Conservation (phyloP, 2,797 vertebrate genomes). For the Enteromius viviparus region DNA sequence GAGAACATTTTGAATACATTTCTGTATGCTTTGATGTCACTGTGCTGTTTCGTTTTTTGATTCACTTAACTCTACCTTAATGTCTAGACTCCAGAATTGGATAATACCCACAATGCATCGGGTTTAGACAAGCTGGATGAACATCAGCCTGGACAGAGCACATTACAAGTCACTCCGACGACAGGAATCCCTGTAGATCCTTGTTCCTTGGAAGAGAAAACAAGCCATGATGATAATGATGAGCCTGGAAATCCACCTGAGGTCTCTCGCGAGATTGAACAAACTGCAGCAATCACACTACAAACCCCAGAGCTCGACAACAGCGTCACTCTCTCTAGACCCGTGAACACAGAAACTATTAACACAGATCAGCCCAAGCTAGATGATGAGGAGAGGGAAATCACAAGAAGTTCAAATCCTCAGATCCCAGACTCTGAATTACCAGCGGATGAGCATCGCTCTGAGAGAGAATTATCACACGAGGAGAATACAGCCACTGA, state of each 20-base stretch:
- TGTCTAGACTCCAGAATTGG: constrained; percentile 3
- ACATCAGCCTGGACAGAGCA: not conserved
- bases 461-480: not conserved
- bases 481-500: not conserved
- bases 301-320: constrained; percentile 3
- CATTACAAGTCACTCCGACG: not conserved
- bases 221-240: not conserved
- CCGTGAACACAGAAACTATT: not conserved
- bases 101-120: constrained; percentile 7
- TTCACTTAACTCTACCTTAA: not conserved
- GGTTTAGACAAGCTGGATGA: constrained; percentile 14
- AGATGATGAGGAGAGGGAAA: not conserved
- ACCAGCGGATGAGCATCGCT: not conserved
- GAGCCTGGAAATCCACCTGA: not conserved
- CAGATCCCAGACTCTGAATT: not conserved
- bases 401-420: constrained; percentile 10
- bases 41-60: not conserved
- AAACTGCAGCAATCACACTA: not conserved
- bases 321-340: not conserved
- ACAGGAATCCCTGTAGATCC: not conserved
- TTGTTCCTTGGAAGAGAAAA: not conserved
- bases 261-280: not conserved
- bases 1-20: not conserved
- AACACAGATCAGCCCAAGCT: not conserved
- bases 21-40: not conserved